Base-by-base conservation (phyloP, 2,113 vertebrate species). In the Ranitomeya variabilis region DNA sequence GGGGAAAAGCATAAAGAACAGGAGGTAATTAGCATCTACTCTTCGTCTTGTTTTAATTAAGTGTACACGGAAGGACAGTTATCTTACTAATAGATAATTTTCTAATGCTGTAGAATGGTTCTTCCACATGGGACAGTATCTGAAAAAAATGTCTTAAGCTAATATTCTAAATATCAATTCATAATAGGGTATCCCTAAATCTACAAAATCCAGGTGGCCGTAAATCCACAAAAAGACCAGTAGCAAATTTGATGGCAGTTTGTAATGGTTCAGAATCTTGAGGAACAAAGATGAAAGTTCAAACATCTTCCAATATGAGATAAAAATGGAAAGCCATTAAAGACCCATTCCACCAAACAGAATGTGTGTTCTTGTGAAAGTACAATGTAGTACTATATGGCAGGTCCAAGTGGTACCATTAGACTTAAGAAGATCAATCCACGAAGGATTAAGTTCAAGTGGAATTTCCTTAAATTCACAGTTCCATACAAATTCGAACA, bases 11-110 rank as follows among this genome's bases (percentile, higher is more conserved):
- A 80, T 26, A 31, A 69, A 67, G n/a, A 80, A 69, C 62, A 71
- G 54, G 23, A 69, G 80, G 37, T 87, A 69, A 87, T 87, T 87
- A 80, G 77, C 62, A 69, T 80, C n/a, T 45, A 15, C 21, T 80
- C 67, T 12, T 14, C 15, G 45, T 55, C 19, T 64, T 87, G n/a
- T 80, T 45, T 78, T 69, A 18, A 87, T 57, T 80, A 71, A 51
- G 55, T 86, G 16, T 59, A 87, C 12, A 26, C 37, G 4, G 52
- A 37, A 76, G 45, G 37, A 55, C 66, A 31, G 74, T 45, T 62
- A 78, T 86, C 51, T 74, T 19, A 85, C 55, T 86, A 26, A 54
- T 55, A 51, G 51, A 23, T 84, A 4, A 69, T 69, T 67, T 16
- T 57, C 23, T 59, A 55, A 73, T 45, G 16, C 82, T 8, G 64